Percentiles rank a stretch among this genome's conserved stretches.
phyloP scores from a whole-genome alignment of 2,888 invertebrate species.

The Drosophila cognata region DNA sequence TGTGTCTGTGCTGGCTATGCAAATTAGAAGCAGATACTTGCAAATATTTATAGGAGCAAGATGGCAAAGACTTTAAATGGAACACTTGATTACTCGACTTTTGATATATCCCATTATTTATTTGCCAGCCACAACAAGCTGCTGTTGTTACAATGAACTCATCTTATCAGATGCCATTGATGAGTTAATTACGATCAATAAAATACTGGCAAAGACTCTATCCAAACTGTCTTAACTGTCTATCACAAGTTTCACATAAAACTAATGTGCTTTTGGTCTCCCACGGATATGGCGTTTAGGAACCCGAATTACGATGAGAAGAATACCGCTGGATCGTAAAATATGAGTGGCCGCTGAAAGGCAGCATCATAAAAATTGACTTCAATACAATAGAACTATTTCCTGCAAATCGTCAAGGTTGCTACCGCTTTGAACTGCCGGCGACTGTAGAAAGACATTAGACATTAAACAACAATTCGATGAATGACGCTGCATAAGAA shows the following conservation, averaged over 20 bases:
- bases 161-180: constrained; percentile 27
- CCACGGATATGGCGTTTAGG: constrained; percentile 15
- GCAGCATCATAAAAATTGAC: constrained; percentile 58
- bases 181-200: constrained; percentile 29
- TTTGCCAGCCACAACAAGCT: not conserved
- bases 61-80: constrained; percentile 47
- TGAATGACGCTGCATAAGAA: constrained; percentile 16
- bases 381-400: constrained; percentile 45
- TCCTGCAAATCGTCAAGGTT: constrained; percentile 45
- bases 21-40: constrained; percentile 36
- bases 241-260: constrained; percentile 28
- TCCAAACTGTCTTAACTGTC: constrained; percentile 5
- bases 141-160: constrained; percentile 5
- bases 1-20: constrained; percentile 22
- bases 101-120: constrained; percentile 34
- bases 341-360: constrained; percentile 59
- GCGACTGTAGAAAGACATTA: constrained; percentile 45
- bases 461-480: constrained; percentile 34
- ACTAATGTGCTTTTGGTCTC: constrained; percentile 12
- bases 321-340: constrained; percentile 41
- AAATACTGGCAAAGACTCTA: constrained; percentile 14
- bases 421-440: constrained; percentile 58
- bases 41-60: constrained; percentile 45
- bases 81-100: constrained; percentile 43
- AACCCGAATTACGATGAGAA: constrained; percentile 40